Evolutionary conservation across 2,797 vertebrate genomes (phyloP).

Genomic region (Sarcoramphus papa): DNA sequence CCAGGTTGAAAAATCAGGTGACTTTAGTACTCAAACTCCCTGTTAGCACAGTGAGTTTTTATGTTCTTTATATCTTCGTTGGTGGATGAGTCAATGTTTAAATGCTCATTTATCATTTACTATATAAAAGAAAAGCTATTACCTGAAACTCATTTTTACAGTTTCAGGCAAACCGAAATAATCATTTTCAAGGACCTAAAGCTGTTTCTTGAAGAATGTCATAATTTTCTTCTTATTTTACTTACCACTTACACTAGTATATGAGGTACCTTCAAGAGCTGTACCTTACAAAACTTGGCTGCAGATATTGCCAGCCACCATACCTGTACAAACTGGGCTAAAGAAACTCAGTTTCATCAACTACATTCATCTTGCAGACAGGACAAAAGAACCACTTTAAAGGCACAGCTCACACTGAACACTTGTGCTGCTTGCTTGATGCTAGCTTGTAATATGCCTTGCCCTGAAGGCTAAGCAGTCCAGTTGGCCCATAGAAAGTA

Average conservation of each 20-base stretch:
- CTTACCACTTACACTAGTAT: constrained; percentile 72
- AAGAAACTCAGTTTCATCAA: constrained; percentile 34
- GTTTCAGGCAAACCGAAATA: constrained; percentile 77
- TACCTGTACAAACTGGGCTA: background rate
- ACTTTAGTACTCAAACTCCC: constrained; percentile 71
- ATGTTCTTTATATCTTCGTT: constrained; percentile 75
- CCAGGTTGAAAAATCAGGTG: constrained; percentile 74
- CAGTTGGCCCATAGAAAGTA: background rate
- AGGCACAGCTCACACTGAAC: background rate
- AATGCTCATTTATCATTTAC: constrained; percentile 77
- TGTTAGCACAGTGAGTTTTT: constrained; percentile 74
- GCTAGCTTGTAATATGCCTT: background rate
- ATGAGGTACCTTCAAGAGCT: constrained; percentile 66
- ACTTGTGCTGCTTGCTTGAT: background rate
- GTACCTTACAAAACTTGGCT: constrained; percentile 45
- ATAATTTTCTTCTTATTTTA: constrained; percentile 78
- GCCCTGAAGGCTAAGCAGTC: background rate
- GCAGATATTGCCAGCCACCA: constrained; percentile 42
- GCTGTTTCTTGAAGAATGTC: constrained; percentile 78
- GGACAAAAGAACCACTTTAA: constrained; percentile 26
- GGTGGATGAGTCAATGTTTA: constrained; percentile 78
- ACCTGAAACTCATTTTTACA: constrained; percentile 79
- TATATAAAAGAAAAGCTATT: constrained; percentile 81
- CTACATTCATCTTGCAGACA: constrained; percentile 47
- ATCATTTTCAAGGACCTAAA: constrained; percentile 80